Evolutionary conservation across 1,140 invertebrate genomes (phyloP), one percentile per base, ranked within the genome.

Genomic region (Capitella teleta): DNA sequence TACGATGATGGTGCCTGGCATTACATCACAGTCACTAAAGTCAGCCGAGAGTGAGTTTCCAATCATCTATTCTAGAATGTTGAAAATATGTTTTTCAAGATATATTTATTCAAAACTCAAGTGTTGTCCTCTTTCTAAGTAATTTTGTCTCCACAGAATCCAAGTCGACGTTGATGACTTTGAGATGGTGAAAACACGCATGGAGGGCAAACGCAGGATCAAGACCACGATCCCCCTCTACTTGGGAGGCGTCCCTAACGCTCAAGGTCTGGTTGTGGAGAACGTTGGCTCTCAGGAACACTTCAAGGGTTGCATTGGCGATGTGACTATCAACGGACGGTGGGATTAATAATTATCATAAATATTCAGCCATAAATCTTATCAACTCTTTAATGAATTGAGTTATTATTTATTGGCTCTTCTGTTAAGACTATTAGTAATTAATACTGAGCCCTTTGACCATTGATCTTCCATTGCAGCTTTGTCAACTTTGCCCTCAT

Each of bases 1-100:
- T 90, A 86, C 66, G 85, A 89, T 63, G 91, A 97, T 68, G 84
- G 82, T 28, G 78, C 85, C 49, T 95, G 92, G 88, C 93, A 98
- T 68, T 87, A 89, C 5, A 81, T 96, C 0, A 87, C 85, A 0
- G 82, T 89, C 0, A 84, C 80, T 1, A 84, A 67, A 61, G 72
- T 56, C 40, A 71, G 57, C 18, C 49, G 24, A 43, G 59, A 57
- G 67, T 69, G 45, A 60, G 62, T 41, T 10, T 10, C 16, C 10
- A 10, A n/a, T 41, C 19, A 41, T 41, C 10, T 41, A 41, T 19
- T n/a, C n/a, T n/a, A n/a, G n/a, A n/a, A n/a, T n/a, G n/a, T n/a
- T n/a, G n/a, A n/a, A n/a, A n/a, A n/a, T n/a, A n/a, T n/a, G n/a
- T n/a, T n/a, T n/a, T n/a, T n/a, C n/a, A n/a, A n/a, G n/a, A n/a